Base-by-base conservation (phyloP, 64 coral and sea anemone species). In the Anthopleura sola region DNA sequence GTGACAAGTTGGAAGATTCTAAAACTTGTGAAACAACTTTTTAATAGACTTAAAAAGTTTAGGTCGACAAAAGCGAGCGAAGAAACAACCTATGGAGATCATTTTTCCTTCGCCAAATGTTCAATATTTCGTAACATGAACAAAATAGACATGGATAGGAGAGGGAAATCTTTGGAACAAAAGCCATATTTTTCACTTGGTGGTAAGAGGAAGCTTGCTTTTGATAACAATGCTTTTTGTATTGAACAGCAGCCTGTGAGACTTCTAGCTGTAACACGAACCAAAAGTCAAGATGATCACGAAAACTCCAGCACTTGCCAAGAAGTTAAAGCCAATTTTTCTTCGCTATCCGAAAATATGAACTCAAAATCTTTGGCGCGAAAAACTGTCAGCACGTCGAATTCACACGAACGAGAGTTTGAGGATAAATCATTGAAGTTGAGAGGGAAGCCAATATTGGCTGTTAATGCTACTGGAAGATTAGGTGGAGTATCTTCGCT, bases 21-120 rank as follows among this genome's bases (percentile, higher is more conserved):
- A 71, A 87, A 78, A 38, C 80, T 92, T 6, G 80, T 92, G 21
- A 92, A 87, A 82, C 66, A 86, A 55, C 85, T 87, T 23, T 82
- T 78, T 36, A 33, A 19, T 24, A 60, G 84, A 71, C 34, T 78
- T 39, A 64, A 74, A 82, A 38, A 39, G n/a, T 80, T 86, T 37
- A 39, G 78, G 75, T 32, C 40, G 23, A 68, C 38, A 29, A 49
- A 86, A 18, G 23, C 78, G 26, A 2, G 21, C 23, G 53, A 36
- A 10, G 40, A 32, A 38, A 20, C 76, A 12, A 14, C 20, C 4
- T 39, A 4, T 23, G 5, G 17, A 24, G 23, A 23, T 20, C 78
- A 48, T 19, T 29, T 48, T 19, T 71, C 66, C 66, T 71, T 71
- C 23, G 66, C 66, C 11, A 71, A 71, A 71, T 31, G 14, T 71